These are phyloP conservation scores for Grallaria varia DNA, from an alignment of 2,113 vertebrate genomes.

Conservation along the genomic window DNA sequence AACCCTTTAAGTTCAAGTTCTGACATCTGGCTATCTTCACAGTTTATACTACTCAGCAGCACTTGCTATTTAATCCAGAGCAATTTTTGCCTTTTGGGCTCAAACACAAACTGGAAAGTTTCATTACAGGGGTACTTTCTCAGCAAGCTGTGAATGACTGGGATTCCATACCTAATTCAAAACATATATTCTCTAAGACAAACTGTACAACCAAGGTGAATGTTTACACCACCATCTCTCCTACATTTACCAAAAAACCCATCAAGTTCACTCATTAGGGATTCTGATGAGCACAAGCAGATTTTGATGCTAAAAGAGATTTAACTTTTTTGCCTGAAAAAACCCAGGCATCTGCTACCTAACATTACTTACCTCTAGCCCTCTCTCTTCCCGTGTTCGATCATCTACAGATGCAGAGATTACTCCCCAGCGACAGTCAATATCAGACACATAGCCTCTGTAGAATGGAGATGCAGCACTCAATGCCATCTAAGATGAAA, in stretches of 20 bases:
- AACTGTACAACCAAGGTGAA: not conserved
- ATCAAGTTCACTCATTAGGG: not conserved
- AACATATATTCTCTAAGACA: not conserved
- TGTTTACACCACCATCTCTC: not conserved
- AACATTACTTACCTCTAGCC: conserved; percentile 81
- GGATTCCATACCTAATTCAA: not conserved
- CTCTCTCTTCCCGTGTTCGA: conserved; percentile 91
- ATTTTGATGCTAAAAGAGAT: not conserved
- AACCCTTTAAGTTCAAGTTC: not conserved
- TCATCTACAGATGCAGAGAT: conserved; percentile 98
- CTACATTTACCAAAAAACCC: not conserved
- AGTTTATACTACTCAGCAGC: not conserved
- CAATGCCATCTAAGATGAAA: conserved; percentile 89
- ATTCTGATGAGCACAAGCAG: not conserved
- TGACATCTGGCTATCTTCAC: not conserved
- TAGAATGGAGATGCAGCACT: conserved; percentile 97
- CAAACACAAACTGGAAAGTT: not conserved
- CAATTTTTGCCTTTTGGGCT: not conserved
- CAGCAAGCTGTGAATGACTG: not conserved
- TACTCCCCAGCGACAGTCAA: conserved; percentile 97
- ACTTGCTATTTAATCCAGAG: not conserved
- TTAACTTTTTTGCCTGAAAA: not conserved
- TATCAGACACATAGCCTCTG: conserved; percentile 93
- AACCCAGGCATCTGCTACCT: not conserved
- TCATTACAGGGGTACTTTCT: not conserved